These are phyloP conservation scores for Eurystomus glaucurus DNA, from an alignment of 2,797 vertebrate species.

Conservation along the genomic window DNA sequence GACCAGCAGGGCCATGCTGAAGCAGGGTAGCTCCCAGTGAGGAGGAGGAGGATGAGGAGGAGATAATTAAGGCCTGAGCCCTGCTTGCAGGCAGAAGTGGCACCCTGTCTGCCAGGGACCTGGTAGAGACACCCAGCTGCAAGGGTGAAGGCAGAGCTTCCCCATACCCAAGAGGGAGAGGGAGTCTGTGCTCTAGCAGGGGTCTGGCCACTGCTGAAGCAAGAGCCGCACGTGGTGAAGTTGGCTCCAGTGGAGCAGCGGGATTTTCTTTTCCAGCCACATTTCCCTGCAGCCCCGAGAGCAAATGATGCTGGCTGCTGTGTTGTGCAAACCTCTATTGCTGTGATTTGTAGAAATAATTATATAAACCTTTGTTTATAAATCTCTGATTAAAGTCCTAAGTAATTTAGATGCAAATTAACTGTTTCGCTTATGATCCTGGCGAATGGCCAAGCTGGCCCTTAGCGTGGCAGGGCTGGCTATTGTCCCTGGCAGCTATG, in stretches of 20 bases:
- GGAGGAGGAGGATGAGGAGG: background rate
- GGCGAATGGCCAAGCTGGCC: background rate
- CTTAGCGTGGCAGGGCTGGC: background rate
- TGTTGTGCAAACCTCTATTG: background rate
- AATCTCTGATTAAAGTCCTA: conserved; percentile 44
- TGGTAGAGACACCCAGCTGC: background rate
- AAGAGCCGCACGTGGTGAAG: accelerated
- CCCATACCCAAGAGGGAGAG: background rate
- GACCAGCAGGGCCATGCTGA: accelerated
- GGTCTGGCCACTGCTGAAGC: background rate
- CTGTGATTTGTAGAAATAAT: background rate
- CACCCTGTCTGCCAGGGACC: background rate
- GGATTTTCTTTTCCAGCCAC: background rate
- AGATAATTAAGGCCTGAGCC: background rate
- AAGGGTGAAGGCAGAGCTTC: background rate
- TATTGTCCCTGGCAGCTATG: background rate
- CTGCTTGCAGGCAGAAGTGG: background rate
- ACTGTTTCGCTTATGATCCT: background rate
- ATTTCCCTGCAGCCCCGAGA: background rate
- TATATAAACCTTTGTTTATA: conserved; percentile 10
- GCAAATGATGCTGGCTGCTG: background rate
- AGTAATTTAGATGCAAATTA: conserved; percentile 53
- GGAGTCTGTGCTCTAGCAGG: accelerated
- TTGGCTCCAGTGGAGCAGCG: accelerated
- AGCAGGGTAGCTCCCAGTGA: background rate